Conservation (phyloP, 1,140 invertebrate genomes). For the Drosophila dunni region DNA sequence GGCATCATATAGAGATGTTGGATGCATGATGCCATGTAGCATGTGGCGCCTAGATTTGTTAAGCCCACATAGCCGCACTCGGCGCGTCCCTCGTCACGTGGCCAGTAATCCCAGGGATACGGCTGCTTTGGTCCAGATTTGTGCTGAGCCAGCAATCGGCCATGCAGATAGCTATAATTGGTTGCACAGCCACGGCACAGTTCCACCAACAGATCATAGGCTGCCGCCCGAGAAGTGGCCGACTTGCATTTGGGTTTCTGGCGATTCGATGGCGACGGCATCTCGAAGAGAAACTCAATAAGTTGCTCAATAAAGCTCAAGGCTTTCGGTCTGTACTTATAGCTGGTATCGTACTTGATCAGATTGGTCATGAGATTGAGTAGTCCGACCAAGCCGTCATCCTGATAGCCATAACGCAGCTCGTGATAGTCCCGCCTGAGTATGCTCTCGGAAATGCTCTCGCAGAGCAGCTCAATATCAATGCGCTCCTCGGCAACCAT, state of each 20-base stretch:
- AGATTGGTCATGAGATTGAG: conserved; percentile 93
- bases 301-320: conserved; percentile 90
- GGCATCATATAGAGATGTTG: conserved; percentile 99
- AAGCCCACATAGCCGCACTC: conserved; percentile 97
- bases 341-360: conserved; percentile 94
- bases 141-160: conserved; percentile 93
- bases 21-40: conserved; percentile 98
- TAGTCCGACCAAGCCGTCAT: conserved; percentile 95
- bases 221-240: conserved; percentile 92
- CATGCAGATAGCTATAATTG: conserved; percentile 94
- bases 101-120: conserved; percentile 99
- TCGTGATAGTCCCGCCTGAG: conserved; percentile 92
- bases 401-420: conserved; percentile 92
- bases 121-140: conserved; percentile 92
- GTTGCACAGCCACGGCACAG: conserved; percentile 92
- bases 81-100: conserved; percentile 95
- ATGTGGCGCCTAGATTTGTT: conserved; percentile 97
- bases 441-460: conserved; percentile 90
- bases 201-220: conserved; percentile 95
- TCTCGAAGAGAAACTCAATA: conserved; percentile 95
- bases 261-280: conserved; percentile 93
- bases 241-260: conserved; percentile 97
- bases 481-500: conserved; percentile 89
- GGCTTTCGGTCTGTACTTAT: conserved; percentile 92
- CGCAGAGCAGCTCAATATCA: conserved; percentile 91